These are phyloP conservation scores for Trachurus trachurus DNA, from an alignment of 2,797 vertebrate species.

Conservation along the genomic window DNA sequence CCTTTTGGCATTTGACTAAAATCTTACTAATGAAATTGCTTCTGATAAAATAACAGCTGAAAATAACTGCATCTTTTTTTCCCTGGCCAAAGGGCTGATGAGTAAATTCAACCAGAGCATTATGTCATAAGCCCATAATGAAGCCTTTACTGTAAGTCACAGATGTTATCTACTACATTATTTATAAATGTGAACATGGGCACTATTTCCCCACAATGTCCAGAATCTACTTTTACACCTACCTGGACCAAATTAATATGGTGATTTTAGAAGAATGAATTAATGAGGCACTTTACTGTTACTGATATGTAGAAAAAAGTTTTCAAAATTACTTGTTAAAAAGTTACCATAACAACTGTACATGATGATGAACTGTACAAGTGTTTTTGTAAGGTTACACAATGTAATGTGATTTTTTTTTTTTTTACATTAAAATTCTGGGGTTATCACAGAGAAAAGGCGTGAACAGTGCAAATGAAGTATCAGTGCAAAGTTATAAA, in stretches of 20 bases:
- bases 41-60: constrained; percentile 15
- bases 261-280: neutral
- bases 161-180: neutral
- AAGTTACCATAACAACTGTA: neutral
- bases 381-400: neutral
- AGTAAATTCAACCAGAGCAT: constrained; percentile 13
- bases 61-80: constrained; percentile 9
- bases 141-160: neutral
- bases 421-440: neutral
- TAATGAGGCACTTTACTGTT: neutral
- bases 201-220: neutral
- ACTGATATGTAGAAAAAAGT: neutral
- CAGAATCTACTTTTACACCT: neutral
- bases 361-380: no score
- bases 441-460: neutral
- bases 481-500: constrained; percentile 21
- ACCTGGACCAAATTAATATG: neutral
- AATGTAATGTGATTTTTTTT: neutral
- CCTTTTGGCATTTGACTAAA: constrained; percentile 24
- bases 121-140: neutral
- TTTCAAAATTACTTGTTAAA: neutral
- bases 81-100: neutral
- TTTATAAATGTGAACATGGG: neutral
- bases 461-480: constrained; percentile 8
- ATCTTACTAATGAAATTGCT: constrained; percentile 10